phyloP scores from a whole-genome alignment of 2,888 invertebrate species.

The Candidula unifasciata region DNA sequence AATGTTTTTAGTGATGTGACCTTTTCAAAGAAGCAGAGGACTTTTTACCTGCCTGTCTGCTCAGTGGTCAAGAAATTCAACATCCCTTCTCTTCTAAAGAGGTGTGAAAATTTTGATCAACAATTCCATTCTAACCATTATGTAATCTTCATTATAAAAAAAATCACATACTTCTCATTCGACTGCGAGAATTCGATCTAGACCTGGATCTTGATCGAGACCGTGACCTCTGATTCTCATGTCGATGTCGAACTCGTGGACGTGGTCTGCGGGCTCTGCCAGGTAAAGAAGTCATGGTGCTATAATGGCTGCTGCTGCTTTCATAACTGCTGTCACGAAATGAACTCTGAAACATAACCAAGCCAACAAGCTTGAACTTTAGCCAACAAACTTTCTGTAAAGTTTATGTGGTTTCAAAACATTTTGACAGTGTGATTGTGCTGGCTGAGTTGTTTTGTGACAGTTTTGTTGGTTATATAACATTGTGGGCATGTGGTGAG shows the following conservation, averaged over 20 bases:
- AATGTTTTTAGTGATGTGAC: too few species aligned
- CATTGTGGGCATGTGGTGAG: too few species aligned
- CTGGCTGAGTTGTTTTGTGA: too few species aligned
- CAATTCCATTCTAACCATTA: neutral
- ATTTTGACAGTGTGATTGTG: too few species aligned
- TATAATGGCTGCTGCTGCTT: constrained; percentile 58
- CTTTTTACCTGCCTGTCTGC: too few species aligned
- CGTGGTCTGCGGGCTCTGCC: constrained; percentile 49
- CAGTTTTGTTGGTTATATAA: too few species aligned
- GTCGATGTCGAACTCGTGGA: constrained; percentile 53
- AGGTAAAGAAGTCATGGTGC: constrained; percentile 48
- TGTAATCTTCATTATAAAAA: neutral
- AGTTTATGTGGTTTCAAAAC: too few species aligned
- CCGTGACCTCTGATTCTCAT: constrained; percentile 58
- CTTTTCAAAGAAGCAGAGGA: too few species aligned
- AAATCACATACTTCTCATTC: constrained; percentile 46
- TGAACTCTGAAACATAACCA: constrained; percentile 34
- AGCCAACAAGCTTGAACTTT: too few species aligned
- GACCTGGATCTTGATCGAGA: constrained; percentile 67
- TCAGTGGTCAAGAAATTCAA: too few species aligned
- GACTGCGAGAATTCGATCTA: constrained; percentile 62
- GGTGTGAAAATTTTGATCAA: neutral
- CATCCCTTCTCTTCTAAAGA: too few species aligned
- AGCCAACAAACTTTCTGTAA: too few species aligned
- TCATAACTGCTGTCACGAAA: constrained; percentile 56